These are phyloP conservation scores for Lamprotornis superbus DNA, from an alignment of 2,113 vertebrate species.

Conservation along the genomic window DNA sequence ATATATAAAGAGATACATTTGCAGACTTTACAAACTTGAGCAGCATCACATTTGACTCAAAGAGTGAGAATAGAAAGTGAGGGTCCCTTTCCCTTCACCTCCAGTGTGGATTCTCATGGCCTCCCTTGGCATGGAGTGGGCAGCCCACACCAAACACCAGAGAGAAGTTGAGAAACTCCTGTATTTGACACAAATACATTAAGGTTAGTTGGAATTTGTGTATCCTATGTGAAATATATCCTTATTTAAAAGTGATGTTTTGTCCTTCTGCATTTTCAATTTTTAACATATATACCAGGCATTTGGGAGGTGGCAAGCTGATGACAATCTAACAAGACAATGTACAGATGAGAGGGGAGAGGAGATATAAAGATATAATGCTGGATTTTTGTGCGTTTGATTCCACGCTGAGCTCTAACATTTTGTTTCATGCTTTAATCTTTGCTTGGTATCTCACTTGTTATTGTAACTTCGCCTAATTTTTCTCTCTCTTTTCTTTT, in stretches of 20 bases:
- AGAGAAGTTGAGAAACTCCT: background rate
- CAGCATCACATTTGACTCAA: background rate
- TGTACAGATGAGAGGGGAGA: background rate
- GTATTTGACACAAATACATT: background rate
- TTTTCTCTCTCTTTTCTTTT: background rate
- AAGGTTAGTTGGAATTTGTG: background rate
- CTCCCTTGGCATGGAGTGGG: background rate
- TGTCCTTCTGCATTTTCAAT: background rate
- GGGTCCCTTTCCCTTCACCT: background rate
- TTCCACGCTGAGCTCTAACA: background rate
- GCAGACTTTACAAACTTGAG: background rate
- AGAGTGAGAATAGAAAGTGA: background rate
- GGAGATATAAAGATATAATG: background rate
- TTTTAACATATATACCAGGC: background rate
- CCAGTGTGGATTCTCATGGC: background rate
- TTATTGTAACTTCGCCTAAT: conserved; percentile 44
- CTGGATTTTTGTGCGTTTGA: background rate
- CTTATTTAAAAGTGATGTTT: background rate
- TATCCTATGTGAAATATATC: background rate
- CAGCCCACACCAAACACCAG: background rate
- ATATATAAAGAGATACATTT: background rate
- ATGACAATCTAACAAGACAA: background rate
- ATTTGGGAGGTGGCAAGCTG: background rate
- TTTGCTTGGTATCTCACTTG: conserved; percentile 20
- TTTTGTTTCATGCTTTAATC: conserved; percentile 19